Conservation (phyloP, 2,888 invertebrate species). For the Sphecodes monilicornis region DNA sequence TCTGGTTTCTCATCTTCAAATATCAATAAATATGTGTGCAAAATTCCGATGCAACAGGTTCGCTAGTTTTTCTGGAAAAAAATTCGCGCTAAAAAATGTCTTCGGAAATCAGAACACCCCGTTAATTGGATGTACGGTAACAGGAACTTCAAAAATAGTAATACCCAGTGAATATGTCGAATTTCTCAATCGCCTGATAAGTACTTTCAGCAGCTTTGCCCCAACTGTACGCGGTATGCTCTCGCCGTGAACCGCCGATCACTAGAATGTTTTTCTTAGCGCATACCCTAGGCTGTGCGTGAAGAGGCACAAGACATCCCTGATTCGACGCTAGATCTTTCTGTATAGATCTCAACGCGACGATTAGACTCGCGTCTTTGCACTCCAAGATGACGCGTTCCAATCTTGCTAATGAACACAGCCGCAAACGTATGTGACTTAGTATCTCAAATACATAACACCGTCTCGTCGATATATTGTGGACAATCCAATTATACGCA, state of each 20-base stretch:
- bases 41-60: not conserved
- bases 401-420: slow-evolving; percentile 92
- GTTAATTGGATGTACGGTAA: not conserved
- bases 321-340: slow-evolving; percentile 91
- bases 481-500: slow-evolving; percentile 94
- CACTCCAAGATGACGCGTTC: slow-evolving; percentile 92
- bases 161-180: slow-evolving; percentile 90
- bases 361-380: slow-evolving; percentile 92
- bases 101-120: not conserved
- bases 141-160: slow-evolving; percentile 23
- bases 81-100: not conserved
- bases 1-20: not conserved
- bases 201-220: slow-evolving; percentile 92
- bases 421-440: slow-evolving; percentile 91
- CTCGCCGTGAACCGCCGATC: slow-evolving; percentile 94
- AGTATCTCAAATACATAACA: slow-evolving; percentile 95
- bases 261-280: slow-evolving; percentile 95
- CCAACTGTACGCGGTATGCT: slow-evolving; percentile 89
- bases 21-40: no score
- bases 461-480: slow-evolving; percentile 91
- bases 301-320: slow-evolving; percentile 91
- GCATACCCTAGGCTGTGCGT: slow-evolving; percentile 92
- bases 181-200: slow-evolving; percentile 93
- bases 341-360: slow-evolving; percentile 92
- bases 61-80: not conserved